phyloP scores from a whole-genome alignment of 2,113 vertebrate species.

The Macaca nemestrina region DNA sequence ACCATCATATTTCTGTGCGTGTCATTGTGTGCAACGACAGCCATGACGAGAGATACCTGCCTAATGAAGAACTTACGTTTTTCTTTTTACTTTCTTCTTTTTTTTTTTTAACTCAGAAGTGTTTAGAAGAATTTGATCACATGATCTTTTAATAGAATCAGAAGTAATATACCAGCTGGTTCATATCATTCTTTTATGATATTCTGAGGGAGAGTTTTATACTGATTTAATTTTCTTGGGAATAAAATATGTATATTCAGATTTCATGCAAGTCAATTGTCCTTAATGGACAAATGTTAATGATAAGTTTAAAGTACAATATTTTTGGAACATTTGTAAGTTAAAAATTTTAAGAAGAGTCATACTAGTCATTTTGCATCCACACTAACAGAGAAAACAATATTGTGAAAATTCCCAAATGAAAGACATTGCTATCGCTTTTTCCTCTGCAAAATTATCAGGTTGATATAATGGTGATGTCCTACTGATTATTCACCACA shows the following conservation, averaged over 20 bases:
- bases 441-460: slow-evolving; percentile 68
- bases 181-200: slow-evolving; percentile 52
- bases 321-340: slow-evolving; percentile 33
- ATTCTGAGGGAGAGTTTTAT: slow-evolving; percentile 56
- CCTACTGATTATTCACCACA: slow-evolving; percentile 80
- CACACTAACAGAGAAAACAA: slow-evolving; percentile 18
- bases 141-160: slow-evolving; percentile 70
- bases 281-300: slow-evolving; percentile 61
- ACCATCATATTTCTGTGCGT: background rate
- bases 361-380: background rate
- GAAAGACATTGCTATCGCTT: slow-evolving; percentile 48
- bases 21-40: background rate
- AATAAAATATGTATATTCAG: slow-evolving; percentile 67
- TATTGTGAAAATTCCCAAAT: slow-evolving; percentile 50
- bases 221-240: slow-evolving; percentile 57
- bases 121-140: slow-evolving; percentile 59
- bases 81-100: slow-evolving; percentile 19
- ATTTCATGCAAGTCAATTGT: slow-evolving; percentile 64
- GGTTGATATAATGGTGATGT: slow-evolving; percentile 67
- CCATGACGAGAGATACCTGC: slow-evolving; percentile 28
- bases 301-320: slow-evolving; percentile 48
- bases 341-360: slow-evolving; percentile 33
- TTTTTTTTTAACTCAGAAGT: slow-evolving; percentile 29
- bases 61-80: slow-evolving; percentile 52
- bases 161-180: slow-evolving; percentile 72